Conservation (phyloP, 2,797 vertebrate genomes). For the Alca torda region DNA sequence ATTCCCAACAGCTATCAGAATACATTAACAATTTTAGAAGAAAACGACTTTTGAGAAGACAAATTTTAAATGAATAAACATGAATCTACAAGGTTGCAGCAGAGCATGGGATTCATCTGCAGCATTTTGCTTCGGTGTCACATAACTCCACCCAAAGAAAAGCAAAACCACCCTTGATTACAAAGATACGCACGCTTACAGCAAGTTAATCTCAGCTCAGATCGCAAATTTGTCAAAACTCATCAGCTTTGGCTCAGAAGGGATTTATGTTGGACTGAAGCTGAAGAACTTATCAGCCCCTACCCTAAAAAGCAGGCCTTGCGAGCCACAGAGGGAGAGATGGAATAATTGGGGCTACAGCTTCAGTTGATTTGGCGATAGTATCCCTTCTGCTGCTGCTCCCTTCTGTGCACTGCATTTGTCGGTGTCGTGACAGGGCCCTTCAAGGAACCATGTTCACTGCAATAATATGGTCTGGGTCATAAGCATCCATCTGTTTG, state of each 20-base stretch:
- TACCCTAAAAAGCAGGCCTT: background rate
- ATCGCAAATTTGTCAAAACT: constrained; percentile 15
- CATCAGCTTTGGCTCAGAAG: background rate
- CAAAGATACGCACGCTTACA: background rate
- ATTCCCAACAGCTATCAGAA: constrained; percentile 30
- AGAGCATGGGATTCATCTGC: background rate
- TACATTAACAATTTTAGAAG: constrained; percentile 18
- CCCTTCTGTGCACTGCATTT: background rate
- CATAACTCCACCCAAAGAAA: background rate
- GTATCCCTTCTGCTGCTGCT: background rate
- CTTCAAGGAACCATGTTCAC: background rate
- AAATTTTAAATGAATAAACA: constrained; percentile 50
- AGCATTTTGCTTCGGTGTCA: background rate
- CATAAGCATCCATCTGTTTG: background rate
- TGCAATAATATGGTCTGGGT: background rate
- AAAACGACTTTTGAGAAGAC: constrained; percentile 19
- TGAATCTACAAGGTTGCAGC: constrained; percentile 1
- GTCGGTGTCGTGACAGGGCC: background rate
- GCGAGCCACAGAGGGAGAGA: background rate
- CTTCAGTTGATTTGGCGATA: background rate
- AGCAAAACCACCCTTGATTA: background rate
- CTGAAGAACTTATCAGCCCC: background rate
- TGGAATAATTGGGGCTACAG: background rate
- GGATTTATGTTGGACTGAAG: constrained; percentile 3
- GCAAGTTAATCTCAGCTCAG: background rate